phyloP scores from a whole-genome alignment of 2,797 vertebrate genomes.

The Cheirogaleus major region DNA sequence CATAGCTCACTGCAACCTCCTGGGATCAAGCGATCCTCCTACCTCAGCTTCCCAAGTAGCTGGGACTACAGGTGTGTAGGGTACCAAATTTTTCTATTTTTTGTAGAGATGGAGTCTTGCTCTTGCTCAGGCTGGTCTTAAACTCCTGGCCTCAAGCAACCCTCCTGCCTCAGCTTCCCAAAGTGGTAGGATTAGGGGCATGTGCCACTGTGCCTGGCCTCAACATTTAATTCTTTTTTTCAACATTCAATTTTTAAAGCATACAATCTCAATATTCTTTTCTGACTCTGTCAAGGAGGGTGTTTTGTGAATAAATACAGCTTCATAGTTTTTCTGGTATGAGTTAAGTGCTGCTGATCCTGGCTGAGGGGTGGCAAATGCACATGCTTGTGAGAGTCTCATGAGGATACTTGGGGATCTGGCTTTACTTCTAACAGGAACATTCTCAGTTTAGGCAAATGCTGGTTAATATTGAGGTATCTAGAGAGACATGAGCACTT shows the following conservation, averaged over 20 bases:
- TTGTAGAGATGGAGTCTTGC: background rate
- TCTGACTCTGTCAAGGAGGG: background rate
- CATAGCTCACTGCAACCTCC: background rate
- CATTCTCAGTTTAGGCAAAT: background rate
- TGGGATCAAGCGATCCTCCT: background rate
- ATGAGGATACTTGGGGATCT: background rate
- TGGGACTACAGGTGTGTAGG: background rate
- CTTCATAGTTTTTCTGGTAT: background rate
- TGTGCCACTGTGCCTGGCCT: background rate
- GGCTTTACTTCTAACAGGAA: background rate
- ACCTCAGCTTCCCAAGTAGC: background rate
- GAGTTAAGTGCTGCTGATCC: background rate
- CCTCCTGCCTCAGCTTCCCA: background rate
- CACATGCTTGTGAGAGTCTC: background rate
- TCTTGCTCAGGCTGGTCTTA: background rate
- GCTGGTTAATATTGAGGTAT: background rate
- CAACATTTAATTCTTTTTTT: too few relatives aligned
- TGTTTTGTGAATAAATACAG: background rate
- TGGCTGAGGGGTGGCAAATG: background rate
- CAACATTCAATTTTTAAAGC: constrained; percentile 1
- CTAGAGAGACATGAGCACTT: background rate
- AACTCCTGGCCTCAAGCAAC: background rate
- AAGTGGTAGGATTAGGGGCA: accelerated
- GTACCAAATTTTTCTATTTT: background rate
- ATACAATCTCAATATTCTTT: background rate